Conservation (phyloP, 2,888 invertebrate genomes). For the Celastrina argiolus region DNA sequence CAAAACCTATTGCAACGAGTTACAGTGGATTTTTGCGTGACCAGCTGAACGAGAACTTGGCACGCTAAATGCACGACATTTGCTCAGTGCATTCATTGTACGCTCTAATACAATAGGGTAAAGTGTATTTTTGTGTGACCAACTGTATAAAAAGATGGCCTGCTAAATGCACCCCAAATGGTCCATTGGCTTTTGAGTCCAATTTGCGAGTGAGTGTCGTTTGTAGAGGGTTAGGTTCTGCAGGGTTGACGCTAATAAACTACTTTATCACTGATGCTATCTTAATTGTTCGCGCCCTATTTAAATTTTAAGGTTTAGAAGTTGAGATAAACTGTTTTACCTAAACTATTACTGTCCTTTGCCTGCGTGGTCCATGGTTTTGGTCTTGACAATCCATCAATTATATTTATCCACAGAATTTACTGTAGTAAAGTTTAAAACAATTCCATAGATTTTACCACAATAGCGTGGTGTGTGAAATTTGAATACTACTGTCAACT, state of each 20-base stretch:
- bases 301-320: background rate
- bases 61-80: slow-evolving; percentile 51
- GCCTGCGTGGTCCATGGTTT: no score
- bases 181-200: slow-evolving; percentile 67
- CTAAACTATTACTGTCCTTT: no score
- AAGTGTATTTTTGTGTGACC: slow-evolving; percentile 39
- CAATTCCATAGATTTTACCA: no score
- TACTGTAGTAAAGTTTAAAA: no score
- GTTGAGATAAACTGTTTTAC: no score
- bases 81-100: slow-evolving; percentile 37
- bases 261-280: background rate
- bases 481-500: no score
- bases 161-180: slow-evolving; percentile 48
- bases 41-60: background rate
- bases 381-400: no score
- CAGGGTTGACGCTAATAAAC: background rate
- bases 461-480: no score
- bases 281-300: background rate
- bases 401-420: no score
- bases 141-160: background rate
- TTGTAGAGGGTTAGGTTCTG: slow-evolving; percentile 40
- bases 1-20: slow-evolving; percentile 33
- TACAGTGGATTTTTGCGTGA: slow-evolving; percentile 42
- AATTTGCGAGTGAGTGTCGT: slow-evolving; percentile 67
- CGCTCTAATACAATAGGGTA: slow-evolving; percentile 38